Conservation (phyloP, 64 coral and sea anemone species). For the Montipora cactus region DNA sequence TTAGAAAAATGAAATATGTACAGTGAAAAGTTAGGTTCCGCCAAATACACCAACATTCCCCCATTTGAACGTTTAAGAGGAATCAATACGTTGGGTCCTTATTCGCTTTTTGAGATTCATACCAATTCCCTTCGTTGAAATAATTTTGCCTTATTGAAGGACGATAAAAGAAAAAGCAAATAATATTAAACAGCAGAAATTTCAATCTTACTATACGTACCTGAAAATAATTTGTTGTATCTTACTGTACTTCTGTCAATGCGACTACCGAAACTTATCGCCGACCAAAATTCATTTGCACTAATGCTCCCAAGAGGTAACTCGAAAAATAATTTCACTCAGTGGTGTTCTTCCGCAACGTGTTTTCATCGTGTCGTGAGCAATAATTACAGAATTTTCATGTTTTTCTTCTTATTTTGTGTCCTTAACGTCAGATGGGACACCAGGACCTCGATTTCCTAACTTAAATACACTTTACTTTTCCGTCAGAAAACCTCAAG, state of each 20-base stretch:
- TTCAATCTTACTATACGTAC: neutral
- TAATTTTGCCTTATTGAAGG: no score
- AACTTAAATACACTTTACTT: no score
- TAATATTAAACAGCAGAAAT: neutral
- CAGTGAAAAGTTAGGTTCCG: no score
- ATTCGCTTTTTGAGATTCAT: no score
- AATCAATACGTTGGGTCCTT: no score
- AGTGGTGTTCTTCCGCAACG: neutral
- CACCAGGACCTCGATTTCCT: no score
- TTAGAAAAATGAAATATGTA: no score
- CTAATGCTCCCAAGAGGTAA: neutral
- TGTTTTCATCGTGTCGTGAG: conserved; percentile 9
- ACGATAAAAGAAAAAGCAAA: neutral
- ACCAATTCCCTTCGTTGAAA: no score
- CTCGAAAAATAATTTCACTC: neutral
- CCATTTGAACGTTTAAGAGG: no score
- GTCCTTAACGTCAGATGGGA: neutral
- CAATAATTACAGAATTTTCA: neutral
- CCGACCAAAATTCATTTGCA: neutral
- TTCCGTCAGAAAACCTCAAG: no score
- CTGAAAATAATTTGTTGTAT: neutral
- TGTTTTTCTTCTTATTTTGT: neutral
- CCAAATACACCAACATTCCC: no score
- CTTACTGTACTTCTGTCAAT: neutral
- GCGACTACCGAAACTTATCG: neutral